Conservation (phyloP, 2,113 vertebrate species). For the Lota lota region DNA sequence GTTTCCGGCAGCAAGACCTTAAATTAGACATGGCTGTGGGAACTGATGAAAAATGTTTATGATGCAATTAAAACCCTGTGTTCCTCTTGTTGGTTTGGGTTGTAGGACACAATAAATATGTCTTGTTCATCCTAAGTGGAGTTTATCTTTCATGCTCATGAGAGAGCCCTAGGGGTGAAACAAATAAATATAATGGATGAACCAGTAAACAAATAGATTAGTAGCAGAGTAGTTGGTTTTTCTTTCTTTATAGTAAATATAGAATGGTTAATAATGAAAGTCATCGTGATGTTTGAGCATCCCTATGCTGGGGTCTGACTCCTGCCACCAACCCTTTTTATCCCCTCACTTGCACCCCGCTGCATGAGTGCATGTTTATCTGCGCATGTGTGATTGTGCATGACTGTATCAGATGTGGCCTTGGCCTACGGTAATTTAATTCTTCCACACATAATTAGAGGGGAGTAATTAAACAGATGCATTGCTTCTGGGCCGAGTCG, state of each 20-base stretch:
- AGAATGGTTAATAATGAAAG: no score
- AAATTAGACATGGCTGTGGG: not conserved
- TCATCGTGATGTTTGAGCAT: no score
- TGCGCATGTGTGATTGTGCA: slow-evolving; percentile 7
- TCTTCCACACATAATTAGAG: slow-evolving; percentile 40
- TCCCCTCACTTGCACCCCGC: no score
- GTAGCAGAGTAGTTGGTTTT: no score
- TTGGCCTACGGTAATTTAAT: slow-evolving; percentile 50
- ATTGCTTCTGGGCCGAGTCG: not conserved
- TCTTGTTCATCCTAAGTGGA: not conserved
- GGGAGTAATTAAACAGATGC: slow-evolving; percentile 56
- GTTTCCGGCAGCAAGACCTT: not conserved
- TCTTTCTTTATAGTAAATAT: no score
- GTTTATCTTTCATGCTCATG: not conserved
- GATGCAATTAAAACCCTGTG: not conserved
- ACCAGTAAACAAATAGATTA: slow-evolving; percentile 25
- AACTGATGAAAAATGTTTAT: not conserved
- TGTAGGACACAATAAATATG: not conserved
- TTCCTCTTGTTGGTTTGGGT: not conserved
- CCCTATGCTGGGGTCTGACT: no score
- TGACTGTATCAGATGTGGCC: slow-evolving; percentile 20
- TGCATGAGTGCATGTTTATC: not conserved
- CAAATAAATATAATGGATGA: slow-evolving; percentile 12
- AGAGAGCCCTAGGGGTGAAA: not conserved
- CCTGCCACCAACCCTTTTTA: no score